Evolutionary conservation across 1,140 invertebrate genomes (phyloP), one percentile per base, ranked within the genome.

Genomic region (Stenopsyche tienmushanensis): DNA sequence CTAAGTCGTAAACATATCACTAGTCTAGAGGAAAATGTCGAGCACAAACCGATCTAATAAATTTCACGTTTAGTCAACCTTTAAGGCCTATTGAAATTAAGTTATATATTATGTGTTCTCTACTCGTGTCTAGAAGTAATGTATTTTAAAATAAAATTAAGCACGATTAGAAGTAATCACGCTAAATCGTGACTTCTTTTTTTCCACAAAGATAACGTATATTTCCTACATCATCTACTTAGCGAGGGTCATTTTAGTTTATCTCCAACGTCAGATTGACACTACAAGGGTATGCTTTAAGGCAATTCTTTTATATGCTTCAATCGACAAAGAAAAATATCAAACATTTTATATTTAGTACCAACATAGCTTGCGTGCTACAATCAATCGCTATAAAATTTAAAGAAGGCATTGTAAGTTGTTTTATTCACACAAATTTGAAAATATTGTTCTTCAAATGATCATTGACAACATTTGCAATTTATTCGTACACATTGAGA

Each of bases 81-180:
- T 34, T 34, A 7, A 13, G 29, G 13, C 29, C 10, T 47, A 47
- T 47, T 47, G 44, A 47, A 47, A 47, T 47, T 47, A 47, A 47
- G 44, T 47, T 47, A 47, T 47, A 47, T 47, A 47, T 47, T 47
- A 47, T 34, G 29, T 34, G 29, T 34, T 34, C 29, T 34, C 5
- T 5, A 47, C 44, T 47, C 44, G 44, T 47, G 44, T 47, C 44
- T 47, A 18, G 17, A 18, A 15, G 44, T 47, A 47, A 47, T 47
- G 44, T 18, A 47, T 47, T 47, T 47, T 47, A 47, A 57, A 26
- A 57, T 57, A 57, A 57, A 57, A 57, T 57, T 57, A 57, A 26
- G 39, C 54, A 57, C 54, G 54, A 57, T 57, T 57, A 57, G 54
- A 39, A 17, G 13, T 26, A 39, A 57, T 57, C 54, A 57, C 54